phyloP scores from a whole-genome alignment of 2,888 invertebrate genomes.

The Lithodes maja region DNA sequence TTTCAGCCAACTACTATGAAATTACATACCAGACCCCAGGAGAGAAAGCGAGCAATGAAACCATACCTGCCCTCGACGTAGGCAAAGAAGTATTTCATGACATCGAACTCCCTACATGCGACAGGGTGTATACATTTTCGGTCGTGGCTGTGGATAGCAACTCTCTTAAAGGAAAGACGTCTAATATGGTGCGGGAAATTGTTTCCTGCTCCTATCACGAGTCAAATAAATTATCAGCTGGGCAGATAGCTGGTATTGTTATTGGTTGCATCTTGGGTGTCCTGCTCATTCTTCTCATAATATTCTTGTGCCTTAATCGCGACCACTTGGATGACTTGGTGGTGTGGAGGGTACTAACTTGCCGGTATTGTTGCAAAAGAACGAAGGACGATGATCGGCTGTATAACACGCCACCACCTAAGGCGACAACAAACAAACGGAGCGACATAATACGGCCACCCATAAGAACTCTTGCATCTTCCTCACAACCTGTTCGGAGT shows the following conservation, averaged over 20 bases:
- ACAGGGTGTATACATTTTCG: constrained; percentile 20
- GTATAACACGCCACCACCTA: constrained; percentile 12
- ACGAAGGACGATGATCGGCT: constrained; percentile 24
- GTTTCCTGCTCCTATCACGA: neutral
- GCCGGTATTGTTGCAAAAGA: constrained; percentile 19
- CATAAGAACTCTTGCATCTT: neutral
- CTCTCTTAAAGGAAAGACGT: neutral
- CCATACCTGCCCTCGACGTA: neutral
- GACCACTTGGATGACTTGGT: constrained; percentile 41
- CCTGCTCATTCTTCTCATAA: constrained; percentile 34
- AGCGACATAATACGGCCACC: constrained; percentile 41
- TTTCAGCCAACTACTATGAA: constrained; percentile 19
- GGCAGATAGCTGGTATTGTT: constrained; percentile 53
- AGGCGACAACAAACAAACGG: neutral
- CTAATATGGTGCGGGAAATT: constrained; percentile 32
- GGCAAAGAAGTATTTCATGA: neutral
- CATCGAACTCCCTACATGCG: constrained; percentile 2
- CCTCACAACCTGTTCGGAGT: constrained; percentile 11
- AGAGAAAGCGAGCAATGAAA: neutral
- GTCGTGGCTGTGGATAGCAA: constrained; percentile 15
- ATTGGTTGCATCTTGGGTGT: constrained; percentile 45
- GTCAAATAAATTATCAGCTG: neutral
- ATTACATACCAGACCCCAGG: neutral
- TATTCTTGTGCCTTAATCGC: constrained; percentile 46
- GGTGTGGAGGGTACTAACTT: constrained; percentile 55